Base-by-base conservation (phyloP, 2,888 invertebrate species). In the Volucella zonaria region DNA sequence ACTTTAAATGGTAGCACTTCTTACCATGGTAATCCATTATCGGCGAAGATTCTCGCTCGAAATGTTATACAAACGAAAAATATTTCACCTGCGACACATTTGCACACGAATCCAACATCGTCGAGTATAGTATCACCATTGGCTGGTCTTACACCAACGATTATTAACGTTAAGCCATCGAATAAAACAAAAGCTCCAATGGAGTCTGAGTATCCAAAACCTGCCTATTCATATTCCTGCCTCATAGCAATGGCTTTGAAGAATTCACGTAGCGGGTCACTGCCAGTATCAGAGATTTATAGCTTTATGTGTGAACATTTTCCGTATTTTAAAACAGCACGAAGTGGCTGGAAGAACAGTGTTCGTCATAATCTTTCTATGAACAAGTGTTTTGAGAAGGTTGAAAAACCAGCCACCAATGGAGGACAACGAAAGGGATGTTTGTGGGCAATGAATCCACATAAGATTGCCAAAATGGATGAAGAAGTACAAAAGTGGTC, bases 241-340 rank as follows among this genome's bases (percentile, higher is more conserved):
- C 94, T 99, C 87, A 99, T 99, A 90, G 99, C 99, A 1, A 96
- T 99, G 96, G 98, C 99, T 4, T 93, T 99, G 86, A 99, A 99
- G 92, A 99, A 99, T 92, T 98, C 98, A 85, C 94, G 96, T 88
- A 96, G 96, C 73, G 99, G 99, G 73, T 97, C 97, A 89, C 92
- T 99, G 89, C 99, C 99, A 3, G 99, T 99, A 45, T 98, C 98
- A 11, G 99, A 99, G 93, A 99, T 99, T 88, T 99, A 99, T 92
- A 98, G 97, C 91, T 99, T 99, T 90, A 98, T 99, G 96, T 99
- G 98, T 91, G 97, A 98, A 92, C 98, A 99, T 92, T 99, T 99
- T 91, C 99, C 99, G 0, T 99, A 98, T 92, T 99, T 99, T 92
- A 98, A 98, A 93, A 98, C 98, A 1, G 99, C 99, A 10, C 99